A percentile compares a stretch with the other conserved stretches of the same genome.
Conservation (phyloP, 1,140 invertebrate species). For the Contarinia nasturtii region DNA sequence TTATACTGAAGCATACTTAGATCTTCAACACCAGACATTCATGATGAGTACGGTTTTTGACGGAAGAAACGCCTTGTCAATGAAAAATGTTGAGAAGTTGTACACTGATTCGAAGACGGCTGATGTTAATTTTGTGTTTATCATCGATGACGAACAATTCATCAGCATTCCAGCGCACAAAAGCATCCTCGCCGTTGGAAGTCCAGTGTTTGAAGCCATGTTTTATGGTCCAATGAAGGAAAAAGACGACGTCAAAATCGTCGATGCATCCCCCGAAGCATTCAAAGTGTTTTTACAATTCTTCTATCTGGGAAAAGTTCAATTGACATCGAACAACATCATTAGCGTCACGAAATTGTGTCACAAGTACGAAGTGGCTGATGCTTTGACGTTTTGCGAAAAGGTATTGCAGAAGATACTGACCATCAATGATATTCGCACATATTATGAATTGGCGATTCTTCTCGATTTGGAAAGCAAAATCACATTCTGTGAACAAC, state of each 20-base stretch:
- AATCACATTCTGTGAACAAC: no score
- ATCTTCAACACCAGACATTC: no score
- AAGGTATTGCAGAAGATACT: background rate
- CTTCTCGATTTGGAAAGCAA: no score
- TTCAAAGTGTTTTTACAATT: background rate
- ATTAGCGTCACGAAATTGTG: background rate
- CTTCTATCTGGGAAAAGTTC: background rate
- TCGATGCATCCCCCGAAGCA: no score
- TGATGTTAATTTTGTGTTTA: background rate
- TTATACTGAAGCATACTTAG: no score
- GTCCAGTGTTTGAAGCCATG: background rate
- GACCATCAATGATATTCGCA: background rate
- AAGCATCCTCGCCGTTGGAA: background rate
- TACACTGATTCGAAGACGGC: background rate
- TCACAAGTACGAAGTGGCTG: background rate
- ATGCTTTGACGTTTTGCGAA: background rate
- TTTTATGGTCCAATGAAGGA: background rate
- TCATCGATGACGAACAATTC: background rate
- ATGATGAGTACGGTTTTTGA: no score
- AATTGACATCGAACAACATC: background rate
- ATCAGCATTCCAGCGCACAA: background rate
- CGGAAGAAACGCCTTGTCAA: no score
- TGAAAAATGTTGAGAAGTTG: background rate
- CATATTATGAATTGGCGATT: background rate
- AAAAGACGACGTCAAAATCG: background rate